Conservation (phyloP, 2,888 invertebrate genomes). For the Agriotes lineatus region DNA sequence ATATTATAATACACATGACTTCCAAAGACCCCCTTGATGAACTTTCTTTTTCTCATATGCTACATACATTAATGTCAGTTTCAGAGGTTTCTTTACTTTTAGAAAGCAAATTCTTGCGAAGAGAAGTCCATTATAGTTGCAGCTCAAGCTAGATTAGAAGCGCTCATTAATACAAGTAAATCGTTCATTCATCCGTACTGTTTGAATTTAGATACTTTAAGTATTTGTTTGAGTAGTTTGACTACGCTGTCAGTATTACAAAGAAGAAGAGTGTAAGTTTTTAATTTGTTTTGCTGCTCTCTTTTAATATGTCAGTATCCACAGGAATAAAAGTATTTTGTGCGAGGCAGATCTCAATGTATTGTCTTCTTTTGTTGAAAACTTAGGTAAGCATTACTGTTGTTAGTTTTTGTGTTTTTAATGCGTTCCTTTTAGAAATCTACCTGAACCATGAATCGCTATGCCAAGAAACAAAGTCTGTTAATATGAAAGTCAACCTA, state of each 20-base stretch:
- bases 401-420: no score
- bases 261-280: constrained; percentile 58
- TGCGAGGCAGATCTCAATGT: constrained; percentile 43
- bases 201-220: constrained; percentile 76
- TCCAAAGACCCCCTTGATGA: no score
- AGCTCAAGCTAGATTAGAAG: constrained; percentile 74
- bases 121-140: constrained; percentile 70
- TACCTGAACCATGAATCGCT: not conserved
- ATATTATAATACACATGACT: no score
- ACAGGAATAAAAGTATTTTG: constrained; percentile 39
- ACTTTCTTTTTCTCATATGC: no score
- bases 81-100: not conserved
- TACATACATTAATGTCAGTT: no score
- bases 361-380: not conserved
- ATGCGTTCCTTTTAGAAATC: constrained; percentile 9
- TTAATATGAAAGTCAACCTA: not conserved
- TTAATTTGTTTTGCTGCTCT: not conserved
- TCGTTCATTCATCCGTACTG: constrained; percentile 77
- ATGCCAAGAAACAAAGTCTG: not conserved
- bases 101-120: constrained; percentile 56
- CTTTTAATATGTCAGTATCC: no score
- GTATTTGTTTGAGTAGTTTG: constrained; percentile 71
- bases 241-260: constrained; percentile 63
- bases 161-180: constrained; percentile 61
- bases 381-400: not conserved